Evolutionary conservation across 2,888 invertebrate species (phyloP).

Genomic region (Mermis nigrescens): DNA sequence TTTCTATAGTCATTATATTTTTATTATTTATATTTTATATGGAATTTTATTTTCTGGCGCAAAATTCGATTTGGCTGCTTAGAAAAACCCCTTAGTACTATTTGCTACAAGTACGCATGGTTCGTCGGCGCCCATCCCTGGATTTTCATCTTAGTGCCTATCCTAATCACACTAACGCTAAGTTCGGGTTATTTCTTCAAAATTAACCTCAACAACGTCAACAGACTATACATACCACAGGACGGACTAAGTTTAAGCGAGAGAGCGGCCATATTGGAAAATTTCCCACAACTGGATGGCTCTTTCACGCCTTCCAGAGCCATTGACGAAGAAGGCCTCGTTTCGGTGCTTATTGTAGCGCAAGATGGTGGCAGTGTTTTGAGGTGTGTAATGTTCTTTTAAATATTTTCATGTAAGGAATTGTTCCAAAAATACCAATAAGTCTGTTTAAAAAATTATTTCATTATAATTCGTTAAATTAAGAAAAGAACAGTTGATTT

Average conservation of each 20-base stretch:
- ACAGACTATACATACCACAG: background rate
- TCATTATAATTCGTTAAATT: no score
- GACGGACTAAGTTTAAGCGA: background rate
- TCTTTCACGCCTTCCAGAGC: constrained; percentile 3
- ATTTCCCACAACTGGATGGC: constrained; percentile 6
- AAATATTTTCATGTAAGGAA: no score
- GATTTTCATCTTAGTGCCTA: background rate
- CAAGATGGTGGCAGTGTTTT: constrained; percentile 62
- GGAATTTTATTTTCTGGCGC: background rate
- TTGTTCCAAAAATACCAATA: no score
- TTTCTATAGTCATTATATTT: no score
- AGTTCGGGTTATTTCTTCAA: background rate
- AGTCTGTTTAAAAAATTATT: no score
- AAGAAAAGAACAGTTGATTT: no score
- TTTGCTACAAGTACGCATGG: background rate
- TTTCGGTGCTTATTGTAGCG: constrained; percentile 50
- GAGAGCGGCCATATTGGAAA: background rate
- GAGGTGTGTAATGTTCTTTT: no score
- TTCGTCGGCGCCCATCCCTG: constrained; percentile 1
- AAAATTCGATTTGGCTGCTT: background rate
- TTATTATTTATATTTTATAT: no score
- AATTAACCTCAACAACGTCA: background rate
- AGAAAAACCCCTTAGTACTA: background rate
- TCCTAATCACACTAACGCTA: background rate
- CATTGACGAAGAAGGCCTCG: background rate